A percentile compares a stretch with the other conserved stretches of the same genome.
Evolutionary conservation across 2,113 vertebrate genomes (phyloP).

Genomic region (Setophaga coronata): DNA sequence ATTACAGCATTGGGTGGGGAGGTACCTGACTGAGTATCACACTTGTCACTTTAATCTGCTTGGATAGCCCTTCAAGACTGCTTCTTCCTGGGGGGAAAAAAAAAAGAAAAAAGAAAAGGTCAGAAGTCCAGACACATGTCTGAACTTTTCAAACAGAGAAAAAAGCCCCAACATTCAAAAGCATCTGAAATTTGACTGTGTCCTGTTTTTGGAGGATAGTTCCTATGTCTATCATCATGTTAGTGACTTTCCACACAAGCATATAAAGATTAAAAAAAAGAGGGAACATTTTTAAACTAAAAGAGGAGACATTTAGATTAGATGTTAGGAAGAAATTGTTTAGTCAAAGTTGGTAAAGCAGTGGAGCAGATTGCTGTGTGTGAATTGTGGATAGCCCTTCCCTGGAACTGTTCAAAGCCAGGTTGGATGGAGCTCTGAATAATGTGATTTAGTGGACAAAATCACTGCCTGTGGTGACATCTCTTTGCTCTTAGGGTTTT

Average conservation of each 20-base stretch:
- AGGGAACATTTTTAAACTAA: neutral
- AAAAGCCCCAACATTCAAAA: neutral
- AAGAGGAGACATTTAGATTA: neutral
- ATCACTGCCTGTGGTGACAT: neutral
- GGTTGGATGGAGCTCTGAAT: neutral
- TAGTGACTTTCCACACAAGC: neutral
- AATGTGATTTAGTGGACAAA: too few species aligned
- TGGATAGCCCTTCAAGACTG: neutral
- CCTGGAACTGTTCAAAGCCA: neutral
- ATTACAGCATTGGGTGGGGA: fast-evolving
- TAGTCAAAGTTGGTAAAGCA: neutral
- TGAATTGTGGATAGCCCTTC: neutral
- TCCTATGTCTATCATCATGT: neutral
- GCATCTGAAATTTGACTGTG: neutral
- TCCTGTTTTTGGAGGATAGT: neutral
- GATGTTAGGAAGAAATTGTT: neutral
- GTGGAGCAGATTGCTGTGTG: neutral
- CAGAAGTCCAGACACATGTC: neutral
- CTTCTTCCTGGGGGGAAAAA: neutral
- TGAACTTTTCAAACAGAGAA: neutral
- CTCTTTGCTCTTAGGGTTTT: neutral
- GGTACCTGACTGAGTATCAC: neutral
- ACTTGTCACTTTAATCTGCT: neutral
- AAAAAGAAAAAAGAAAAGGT: fast-evolving
- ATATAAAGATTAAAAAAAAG: neutral